These are phyloP conservation scores for Xyrauchen texanus DNA, from an alignment of 2,113 vertebrate genomes.

Conservation along the genomic window DNA sequence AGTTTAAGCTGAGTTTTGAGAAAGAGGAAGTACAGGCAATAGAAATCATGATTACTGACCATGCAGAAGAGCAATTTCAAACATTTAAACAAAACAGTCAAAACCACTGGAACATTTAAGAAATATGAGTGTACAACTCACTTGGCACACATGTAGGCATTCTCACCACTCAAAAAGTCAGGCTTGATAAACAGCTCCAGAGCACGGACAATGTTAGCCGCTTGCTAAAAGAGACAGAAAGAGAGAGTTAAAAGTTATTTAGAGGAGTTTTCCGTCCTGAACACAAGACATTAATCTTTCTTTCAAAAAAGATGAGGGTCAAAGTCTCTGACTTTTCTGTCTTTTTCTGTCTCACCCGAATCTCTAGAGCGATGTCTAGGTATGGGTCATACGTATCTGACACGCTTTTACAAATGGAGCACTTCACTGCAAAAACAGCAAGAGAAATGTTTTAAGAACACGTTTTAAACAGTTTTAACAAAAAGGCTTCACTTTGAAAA, in stretches of 20 bases:
- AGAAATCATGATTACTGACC: too few species aligned
- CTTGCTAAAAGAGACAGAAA: constrained; percentile 74
- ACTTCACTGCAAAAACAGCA: constrained; percentile 82
- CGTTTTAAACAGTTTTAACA: too few species aligned
- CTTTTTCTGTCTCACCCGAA: constrained; percentile 77
- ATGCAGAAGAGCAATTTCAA: too few species aligned
- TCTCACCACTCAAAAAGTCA: constrained; percentile 88
- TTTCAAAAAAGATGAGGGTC: not conserved
- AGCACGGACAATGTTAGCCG: constrained; percentile 83
- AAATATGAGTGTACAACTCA: constrained; percentile 68
- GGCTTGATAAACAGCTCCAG: constrained; percentile 91
- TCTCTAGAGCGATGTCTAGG: constrained; percentile 91
- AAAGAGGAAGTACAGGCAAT: too few species aligned
- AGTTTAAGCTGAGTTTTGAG: too few species aligned
- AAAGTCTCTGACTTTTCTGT: not conserved
- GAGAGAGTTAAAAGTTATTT: not conserved
- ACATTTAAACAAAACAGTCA: too few species aligned
- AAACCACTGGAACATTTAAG: too few species aligned
- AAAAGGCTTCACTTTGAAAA: too few species aligned
- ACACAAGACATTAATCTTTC: not conserved
- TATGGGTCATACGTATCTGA: constrained; percentile 94
- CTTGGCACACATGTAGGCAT: constrained; percentile 94
- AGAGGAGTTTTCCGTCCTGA: not conserved
- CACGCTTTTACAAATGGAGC: constrained; percentile 88
- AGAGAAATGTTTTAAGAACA: too few species aligned